phyloP scores from a whole-genome alignment of 30 jellyfish, hydroid and myxozoan species.

The Hydractinia echinata region DNA sequence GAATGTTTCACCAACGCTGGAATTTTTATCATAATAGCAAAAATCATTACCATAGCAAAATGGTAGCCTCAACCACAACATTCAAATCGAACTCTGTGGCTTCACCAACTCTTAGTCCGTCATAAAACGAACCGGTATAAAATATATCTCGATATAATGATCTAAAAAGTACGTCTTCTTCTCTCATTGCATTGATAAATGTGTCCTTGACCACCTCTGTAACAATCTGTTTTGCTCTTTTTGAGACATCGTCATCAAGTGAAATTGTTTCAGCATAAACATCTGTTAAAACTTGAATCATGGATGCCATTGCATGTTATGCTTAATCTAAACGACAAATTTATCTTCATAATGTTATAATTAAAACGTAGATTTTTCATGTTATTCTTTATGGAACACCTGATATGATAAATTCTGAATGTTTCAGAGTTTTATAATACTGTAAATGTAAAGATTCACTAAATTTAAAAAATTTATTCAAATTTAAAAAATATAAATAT shows the following conservation, averaged over 20 bases:
- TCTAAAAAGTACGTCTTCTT: neutral
- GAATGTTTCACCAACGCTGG: neutral
- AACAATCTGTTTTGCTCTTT: neutral
- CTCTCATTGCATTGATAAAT: conserved; percentile 2
- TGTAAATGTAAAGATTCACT: no score
- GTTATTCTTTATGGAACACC: no score
- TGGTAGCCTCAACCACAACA: conserved; percentile 19
- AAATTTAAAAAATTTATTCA: no score
- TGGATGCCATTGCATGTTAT: no score
- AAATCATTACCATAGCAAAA: neutral
- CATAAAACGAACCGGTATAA: conserved; percentile 30
- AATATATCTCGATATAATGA: neutral
- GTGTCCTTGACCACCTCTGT: neutral
- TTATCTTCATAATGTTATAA: no score
- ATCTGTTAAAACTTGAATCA: neutral
- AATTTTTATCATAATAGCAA: neutral
- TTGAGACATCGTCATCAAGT: conserved; percentile 1
- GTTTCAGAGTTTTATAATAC: no score
- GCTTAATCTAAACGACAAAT: no score
- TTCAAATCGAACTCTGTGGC: conserved; percentile 38
- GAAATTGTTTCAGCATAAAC: conserved; percentile 14
- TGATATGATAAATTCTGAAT: no score
- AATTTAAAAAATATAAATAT: no score
- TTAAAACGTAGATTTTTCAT: no score
- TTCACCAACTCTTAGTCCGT: conserved; percentile 22